Evolutionary conservation across 2,888 invertebrate genomes (phyloP), one percentile per base, ranked within the genome.

Genomic region (Junonia oenone): DNA sequence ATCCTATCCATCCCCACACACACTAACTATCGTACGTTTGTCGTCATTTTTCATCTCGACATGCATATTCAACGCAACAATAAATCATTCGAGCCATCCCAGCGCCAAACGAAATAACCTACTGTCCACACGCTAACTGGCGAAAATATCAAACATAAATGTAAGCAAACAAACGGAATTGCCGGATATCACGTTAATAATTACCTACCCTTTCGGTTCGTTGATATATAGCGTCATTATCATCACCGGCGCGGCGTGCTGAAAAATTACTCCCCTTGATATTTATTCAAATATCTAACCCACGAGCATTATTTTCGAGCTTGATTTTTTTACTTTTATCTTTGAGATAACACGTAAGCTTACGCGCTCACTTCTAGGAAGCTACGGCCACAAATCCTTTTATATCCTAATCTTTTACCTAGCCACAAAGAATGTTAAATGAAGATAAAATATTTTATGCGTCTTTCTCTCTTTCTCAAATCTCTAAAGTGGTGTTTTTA

Each of bases 191-290:
- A 80, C 83, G 76, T 81, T 83, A 86, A 89, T 87, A 86, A 88
- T 88, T 88, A 87, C 85, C 80, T 75, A 84, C 79, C 86, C 85
- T 79, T 84, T 87, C 76, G 76, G 81, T 77, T 74, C 76, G 72
- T 78, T 89, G 88, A 90, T 87, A 88, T 89, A 90, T 89, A 83
- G 84, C 82, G 76, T 81, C 83, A 84, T 88, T 88, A 88, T 84
- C 84, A 85, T 87, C 83, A 82, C 81, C 78, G 81, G 75, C 75
- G 73, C 78, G 81, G 75, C 75, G 73, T 71, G 71, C 77, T 84
- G 82, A 85, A 84, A 85, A 86, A 87, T 85, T 81, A 76, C 75
- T 72, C 69, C 72, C 77, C 76, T 75, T 79, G 73, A 83, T 87
- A 83, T 84, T 86, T 83, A 86, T 85, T 84, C 81, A 84, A 49